A percentile compares a stretch with the other conserved stretches of the same genome.
These are phyloP conservation scores for Whitmania pigra DNA, from an alignment of 1,140 invertebrate species.

Conservation along the genomic window DNA sequence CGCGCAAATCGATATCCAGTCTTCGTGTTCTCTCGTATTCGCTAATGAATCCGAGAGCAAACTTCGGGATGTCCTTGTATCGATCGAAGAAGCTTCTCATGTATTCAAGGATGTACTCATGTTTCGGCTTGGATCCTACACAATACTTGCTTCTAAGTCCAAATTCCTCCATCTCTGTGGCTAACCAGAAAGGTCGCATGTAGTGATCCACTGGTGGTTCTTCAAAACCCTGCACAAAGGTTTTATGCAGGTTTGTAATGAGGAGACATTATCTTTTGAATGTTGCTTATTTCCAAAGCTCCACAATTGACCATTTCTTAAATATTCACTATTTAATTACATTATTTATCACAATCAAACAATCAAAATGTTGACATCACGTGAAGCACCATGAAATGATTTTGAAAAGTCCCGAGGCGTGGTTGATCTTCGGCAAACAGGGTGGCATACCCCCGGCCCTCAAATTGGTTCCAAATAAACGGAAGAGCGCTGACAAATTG, in stretches of 20 bases:
- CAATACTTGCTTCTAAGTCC: constrained; percentile 46
- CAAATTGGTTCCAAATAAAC: constrained; percentile 34
- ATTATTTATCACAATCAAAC: too few species aligned
- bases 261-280: too few species aligned
- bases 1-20: constrained; percentile 61
- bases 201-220: constrained; percentile 36
- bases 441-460: constrained; percentile 33
- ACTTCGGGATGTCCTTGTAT: constrained; percentile 58
- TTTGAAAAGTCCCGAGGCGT: constrained; percentile 30
- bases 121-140: constrained; percentile 60
- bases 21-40: constrained; percentile 70
- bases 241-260: background rate
- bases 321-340: too few species aligned
- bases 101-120: constrained; percentile 55
- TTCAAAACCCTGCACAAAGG: constrained; percentile 14
- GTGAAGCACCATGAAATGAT: background rate
- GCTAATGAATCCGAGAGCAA: constrained; percentile 72
- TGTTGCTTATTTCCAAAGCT: too few species aligned
- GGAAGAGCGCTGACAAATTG: constrained; percentile 31
- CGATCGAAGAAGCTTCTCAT: constrained; percentile 51
- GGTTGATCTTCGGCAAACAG: constrained; percentile 38
- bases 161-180: constrained; percentile 38
- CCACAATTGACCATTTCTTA: too few species aligned
- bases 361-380: too few species aligned
- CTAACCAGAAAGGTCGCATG: constrained; percentile 38